Conservation (phyloP, 1,140 invertebrate species). For the Bombus soroeensis region DNA sequence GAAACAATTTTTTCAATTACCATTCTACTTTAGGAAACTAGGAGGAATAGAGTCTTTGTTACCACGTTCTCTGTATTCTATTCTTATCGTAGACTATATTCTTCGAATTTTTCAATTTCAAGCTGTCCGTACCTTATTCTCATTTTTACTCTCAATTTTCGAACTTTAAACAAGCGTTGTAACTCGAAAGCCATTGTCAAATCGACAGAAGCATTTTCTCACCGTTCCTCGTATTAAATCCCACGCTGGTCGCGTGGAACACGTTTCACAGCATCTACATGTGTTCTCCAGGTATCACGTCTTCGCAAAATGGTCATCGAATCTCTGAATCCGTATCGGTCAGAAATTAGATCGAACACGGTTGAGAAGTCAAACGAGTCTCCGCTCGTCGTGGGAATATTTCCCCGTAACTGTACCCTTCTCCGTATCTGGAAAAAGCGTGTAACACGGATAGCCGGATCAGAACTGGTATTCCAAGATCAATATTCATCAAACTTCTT, state of each 20-base stretch:
- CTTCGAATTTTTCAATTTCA: background rate
- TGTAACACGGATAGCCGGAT: conserved; percentile 38
- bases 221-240: background rate
- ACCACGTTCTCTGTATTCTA: too few species aligned
- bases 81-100: background rate
- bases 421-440: conserved; percentile 29
- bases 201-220: background rate
- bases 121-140: background rate
- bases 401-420: conserved; percentile 28
- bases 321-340: conserved; percentile 13
- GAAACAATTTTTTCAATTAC: background rate
- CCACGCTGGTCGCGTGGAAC: background rate
- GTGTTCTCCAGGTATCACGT: conserved; percentile 8
- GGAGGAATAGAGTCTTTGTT: too few species aligned
- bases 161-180: background rate
- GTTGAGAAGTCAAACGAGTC: background rate
- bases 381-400: conserved; percentile 29
- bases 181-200: background rate
- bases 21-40: background rate
- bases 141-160: background rate
- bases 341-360: conserved; percentile 34
- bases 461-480: conserved; percentile 46
- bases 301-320: conserved; percentile 8
- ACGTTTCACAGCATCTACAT: background rate
- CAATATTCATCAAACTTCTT: conserved; percentile 52